Base-by-base conservation (phyloP, 1,140 invertebrate species). In the Lepidostoma basale region DNA sequence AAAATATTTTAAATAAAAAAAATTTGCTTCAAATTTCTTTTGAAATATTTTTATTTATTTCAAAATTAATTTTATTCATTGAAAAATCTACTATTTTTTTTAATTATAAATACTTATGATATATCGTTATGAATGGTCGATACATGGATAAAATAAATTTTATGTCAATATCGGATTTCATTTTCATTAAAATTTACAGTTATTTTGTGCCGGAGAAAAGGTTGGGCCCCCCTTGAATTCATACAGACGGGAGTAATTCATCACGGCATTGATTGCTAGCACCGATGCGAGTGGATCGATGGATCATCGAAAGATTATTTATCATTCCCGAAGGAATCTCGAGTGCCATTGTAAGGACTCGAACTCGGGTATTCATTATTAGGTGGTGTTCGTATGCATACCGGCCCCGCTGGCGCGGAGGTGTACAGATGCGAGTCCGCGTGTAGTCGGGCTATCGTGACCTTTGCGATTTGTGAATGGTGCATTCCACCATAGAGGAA, bases 181-280 rank as follows among this genome's bases (percentile, higher is more conserved):
- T n/a, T n/a, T n/a, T 20, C 3, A 20, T 5, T 3, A 56, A 16
- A 2, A 16, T 56, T 33, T 18, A 45, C 2, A 20, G 9, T 4
- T 45, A 33, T 33, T 33, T 33, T 33, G 30, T n/a, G n/a, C n/a
- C n/a, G n/a, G n/a, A 1, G 20, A 59, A 59, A 59, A 20, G 36
- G 56, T 59, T 59, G 36, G 33, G 12, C 36, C 10, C 12, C 56
- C 33, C 20, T 8, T 12, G 6, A 5, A 20, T 12, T 9, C 14
- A 22, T 59, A 42, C n/a, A 22, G 56, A 39, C 56, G 33, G 33
- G 56, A 59, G 56, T 59, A 59, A 59, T 59, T 59, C 56, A 59
- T 59, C 56, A 59, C 30, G 18, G 30, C 56, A 40, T 59, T 59
- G 56, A 59, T 39, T 59, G 56, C 56, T 14, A 39, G 52, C 30